Evolutionary conservation across 2,888 invertebrate genomes (phyloP), one percentile per base, ranked within the genome.

Genomic region (Brachyptera putata): DNA sequence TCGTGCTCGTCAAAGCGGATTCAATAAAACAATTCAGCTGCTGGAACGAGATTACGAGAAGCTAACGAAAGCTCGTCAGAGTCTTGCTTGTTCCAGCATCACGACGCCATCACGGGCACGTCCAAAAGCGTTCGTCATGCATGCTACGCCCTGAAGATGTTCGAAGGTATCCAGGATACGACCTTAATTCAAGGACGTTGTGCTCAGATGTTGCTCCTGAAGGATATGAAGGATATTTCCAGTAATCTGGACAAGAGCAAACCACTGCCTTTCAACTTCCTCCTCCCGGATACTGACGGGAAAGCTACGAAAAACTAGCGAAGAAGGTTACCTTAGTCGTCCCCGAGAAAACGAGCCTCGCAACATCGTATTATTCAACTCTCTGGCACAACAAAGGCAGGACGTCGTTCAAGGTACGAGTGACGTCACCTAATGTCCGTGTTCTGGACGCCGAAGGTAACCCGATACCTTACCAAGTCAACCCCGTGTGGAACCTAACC

Each of bases 81-180:
- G 90, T 74, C 77, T 97, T 63, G 96, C 90, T 78, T 97, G 11
- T 97, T 97, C 72, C 95, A 97, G 73, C 98, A 98, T 73, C 98
- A 98, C 74, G 98, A 98, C 72, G 97, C 96, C 7, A 96, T 97
- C 60, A 97, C 97, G 0, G 97, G 97, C n/a, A 97, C 97, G 0
- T 91, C 94, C 1, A 94, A 93, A n/a, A 71, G 84, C 89, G 0
- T 86, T 83, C 66, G 97, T 97, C 0, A 96, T 95, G 89, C 84
- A 89, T 62, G 97, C 74, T 98, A 95, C 71, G 93, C 93, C 0
- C 79, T 89, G 57, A 91, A 92, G 68, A 73, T 95, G 36, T 89
- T 90, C 69, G 89, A 91, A 64, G 90, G 91, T 63, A 80, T 93
- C 55, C 86, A 89, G 61, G 88, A 91, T 70, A 84, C 87, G 66